Conservation (phyloP, 2,888 invertebrate genomes). For the Agrochola macilenta region DNA sequence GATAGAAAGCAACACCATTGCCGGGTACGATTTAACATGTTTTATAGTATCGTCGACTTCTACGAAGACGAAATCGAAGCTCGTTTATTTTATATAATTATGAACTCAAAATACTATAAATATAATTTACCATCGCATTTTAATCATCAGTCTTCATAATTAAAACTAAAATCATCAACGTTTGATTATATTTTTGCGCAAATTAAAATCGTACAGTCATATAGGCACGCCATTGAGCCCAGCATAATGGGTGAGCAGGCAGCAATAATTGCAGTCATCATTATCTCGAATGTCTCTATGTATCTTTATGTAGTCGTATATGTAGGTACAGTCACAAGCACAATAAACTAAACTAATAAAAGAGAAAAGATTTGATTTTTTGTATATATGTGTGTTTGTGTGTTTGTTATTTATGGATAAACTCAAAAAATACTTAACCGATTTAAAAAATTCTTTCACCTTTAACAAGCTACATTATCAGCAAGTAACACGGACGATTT, state of each 20-base stretch:
- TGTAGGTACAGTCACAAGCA: constrained; percentile 26
- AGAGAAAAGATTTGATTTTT: too few relatives aligned
- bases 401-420: too few relatives aligned
- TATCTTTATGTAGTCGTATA: constrained; percentile 47
- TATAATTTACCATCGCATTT: not conserved
- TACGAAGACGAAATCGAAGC: not conserved
- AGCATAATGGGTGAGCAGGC: constrained; percentile 64
- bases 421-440: too few relatives aligned
- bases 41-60: not conserved
- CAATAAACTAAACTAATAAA: not conserved
- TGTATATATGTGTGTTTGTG: too few relatives aligned
- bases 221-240: constrained; percentile 54
- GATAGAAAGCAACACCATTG: too few relatives aligned
- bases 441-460: too few relatives aligned
- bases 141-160: not conserved
- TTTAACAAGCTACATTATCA: too few relatives aligned
- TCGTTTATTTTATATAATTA: too few relatives aligned
- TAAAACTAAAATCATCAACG: constrained; percentile 10
- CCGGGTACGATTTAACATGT: too few relatives aligned
- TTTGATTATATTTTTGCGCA: constrained; percentile 40
- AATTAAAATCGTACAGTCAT: constrained; percentile 64
- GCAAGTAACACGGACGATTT: too few relatives aligned
- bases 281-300: constrained; percentile 61
- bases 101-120: not conserved
- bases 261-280: constrained; percentile 66